phyloP scores from a whole-genome alignment of 2,888 invertebrate genomes.

The Xanthorhoe spadicearia region DNA sequence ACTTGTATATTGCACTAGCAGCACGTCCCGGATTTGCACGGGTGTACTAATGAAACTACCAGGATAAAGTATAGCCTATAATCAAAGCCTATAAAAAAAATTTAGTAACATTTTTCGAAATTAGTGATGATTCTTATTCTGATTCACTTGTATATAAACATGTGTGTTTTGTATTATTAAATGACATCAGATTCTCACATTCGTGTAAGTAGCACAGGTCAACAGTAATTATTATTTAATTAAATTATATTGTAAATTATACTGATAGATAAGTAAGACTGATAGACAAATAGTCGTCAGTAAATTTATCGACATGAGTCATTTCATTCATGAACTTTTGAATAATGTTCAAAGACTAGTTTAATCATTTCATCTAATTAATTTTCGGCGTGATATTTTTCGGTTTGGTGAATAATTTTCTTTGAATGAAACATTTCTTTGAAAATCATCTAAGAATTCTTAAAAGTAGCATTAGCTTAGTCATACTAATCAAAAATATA shows the following conservation, averaged over 20 bases:
- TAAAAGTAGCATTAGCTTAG: not conserved
- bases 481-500: not conserved
- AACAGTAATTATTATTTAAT: constrained; percentile 8
- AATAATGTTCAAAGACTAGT: not conserved
- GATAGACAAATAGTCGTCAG: constrained; percentile 39
- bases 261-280: constrained; percentile 25
- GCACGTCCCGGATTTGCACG: too few relatives aligned
- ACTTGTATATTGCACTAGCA: too few relatives aligned
- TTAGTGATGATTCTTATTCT: not conserved
- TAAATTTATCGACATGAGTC: constrained; percentile 38
- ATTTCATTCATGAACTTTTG: constrained; percentile 22
- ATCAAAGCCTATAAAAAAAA: too few relatives aligned
- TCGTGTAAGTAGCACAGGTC: not conserved
- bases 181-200: not conserved
- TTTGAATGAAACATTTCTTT: not conserved
- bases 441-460: not conserved
- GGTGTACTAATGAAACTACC: too few relatives aligned
- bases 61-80: too few relatives aligned
- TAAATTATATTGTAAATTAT: constrained; percentile 16
- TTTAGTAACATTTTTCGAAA: not conserved
- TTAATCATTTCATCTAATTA: not conserved
- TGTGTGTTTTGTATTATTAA: not conserved
- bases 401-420: not conserved
- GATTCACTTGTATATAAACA: too few relatives aligned
- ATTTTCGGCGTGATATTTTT: not conserved